These are phyloP conservation scores for Enteromius radiatus DNA, from an alignment of 2,797 vertebrate species.

Conservation along the genomic window DNA sequence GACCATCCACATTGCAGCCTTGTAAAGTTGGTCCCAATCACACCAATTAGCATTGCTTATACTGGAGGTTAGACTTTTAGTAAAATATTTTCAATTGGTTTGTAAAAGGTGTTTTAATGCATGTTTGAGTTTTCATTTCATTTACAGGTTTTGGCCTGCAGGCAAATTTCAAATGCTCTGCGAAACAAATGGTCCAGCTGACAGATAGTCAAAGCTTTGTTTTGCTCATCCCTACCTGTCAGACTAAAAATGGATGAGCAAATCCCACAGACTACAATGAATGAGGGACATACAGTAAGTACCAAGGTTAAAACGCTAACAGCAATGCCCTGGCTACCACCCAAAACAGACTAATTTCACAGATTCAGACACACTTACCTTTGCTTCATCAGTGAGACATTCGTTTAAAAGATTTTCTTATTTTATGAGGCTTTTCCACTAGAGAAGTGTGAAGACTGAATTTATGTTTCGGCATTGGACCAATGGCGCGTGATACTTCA, in stretches of 20 bases:
- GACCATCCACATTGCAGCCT: slow-evolving; percentile 51
- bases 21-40: neutral
- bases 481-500: no score
- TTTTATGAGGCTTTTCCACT: neutral
- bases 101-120: neutral
- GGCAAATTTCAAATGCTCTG: neutral
- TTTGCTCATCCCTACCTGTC: neutral
- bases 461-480: neutral
- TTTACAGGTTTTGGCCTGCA: neutral
- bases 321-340: neutral
- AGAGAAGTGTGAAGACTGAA: neutral
- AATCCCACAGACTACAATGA: neutral
- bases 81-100: neutral
- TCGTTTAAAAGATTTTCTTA: neutral
- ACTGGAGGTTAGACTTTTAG: neutral
- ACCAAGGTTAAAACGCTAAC: neutral
- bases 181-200: neutral
- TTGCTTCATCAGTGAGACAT: neutral
- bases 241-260: neutral
- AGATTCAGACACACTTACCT: neutral
- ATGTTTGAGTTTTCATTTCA: neutral
- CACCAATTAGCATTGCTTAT: neutral
- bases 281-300: neutral
- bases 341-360: neutral
- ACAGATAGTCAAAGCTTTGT: neutral